phyloP scores from a whole-genome alignment of 2,888 invertebrate genomes.

The Patella caerulea region DNA sequence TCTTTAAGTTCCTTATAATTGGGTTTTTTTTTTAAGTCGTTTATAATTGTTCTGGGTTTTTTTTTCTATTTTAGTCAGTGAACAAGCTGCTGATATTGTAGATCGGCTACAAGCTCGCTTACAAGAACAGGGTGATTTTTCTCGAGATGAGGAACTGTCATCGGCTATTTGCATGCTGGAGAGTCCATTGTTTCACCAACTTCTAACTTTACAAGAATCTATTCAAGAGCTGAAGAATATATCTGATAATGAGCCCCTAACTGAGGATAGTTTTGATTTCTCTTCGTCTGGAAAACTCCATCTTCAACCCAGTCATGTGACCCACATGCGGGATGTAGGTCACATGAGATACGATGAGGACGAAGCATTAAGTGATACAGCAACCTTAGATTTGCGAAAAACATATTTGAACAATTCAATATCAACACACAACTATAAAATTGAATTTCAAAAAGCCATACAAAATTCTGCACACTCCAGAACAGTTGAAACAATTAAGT shows the following conservation, averaged over 20 bases:
- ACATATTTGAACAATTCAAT: constrained; percentile 39
- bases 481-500: constrained; percentile 76
- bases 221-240: constrained; percentile 87
- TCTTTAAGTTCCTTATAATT: no score
- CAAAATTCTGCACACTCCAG: constrained; percentile 72
- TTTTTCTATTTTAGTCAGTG: constrained; percentile 78
- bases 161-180: constrained; percentile 85
- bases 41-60: not conserved
- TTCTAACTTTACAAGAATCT: constrained; percentile 92
- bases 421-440: constrained; percentile 53
- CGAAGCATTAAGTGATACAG: constrained; percentile 34
- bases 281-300: constrained; percentile 77
- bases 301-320: constrained; percentile 63
- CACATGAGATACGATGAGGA: constrained; percentile 39
- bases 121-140: constrained; percentile 80
- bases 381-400: constrained; percentile 37
- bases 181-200: constrained; percentile 91
- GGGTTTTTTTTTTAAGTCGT: no score
- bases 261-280: constrained; percentile 88
- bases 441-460: constrained; percentile 48
- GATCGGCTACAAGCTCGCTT: constrained; percentile 90
- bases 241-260: constrained; percentile 33
- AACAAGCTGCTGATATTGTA: constrained; percentile 88
- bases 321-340: constrained; percentile 23
- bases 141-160: constrained; percentile 79